Base-by-base conservation (phyloP, 1,140 invertebrate species). In the Ceratina australensis region DNA sequence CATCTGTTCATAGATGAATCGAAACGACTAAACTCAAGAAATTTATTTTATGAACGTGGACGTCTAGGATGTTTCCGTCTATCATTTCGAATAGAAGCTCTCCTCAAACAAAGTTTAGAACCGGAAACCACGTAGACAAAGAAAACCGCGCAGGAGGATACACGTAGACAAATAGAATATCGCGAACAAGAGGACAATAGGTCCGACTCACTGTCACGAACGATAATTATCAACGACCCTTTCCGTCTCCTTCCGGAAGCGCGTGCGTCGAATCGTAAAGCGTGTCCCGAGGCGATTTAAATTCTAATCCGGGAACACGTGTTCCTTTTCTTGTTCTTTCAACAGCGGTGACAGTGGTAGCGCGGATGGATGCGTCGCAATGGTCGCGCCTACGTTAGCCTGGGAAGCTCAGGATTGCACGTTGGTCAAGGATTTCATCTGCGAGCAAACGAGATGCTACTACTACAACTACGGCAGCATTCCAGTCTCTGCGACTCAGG, bases 391-490 rank as follows among this genome's bases (percentile, higher is more conserved):
- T 52, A 94, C 94, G 57, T 94, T 96, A 89, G 93, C 95, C 85
- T 97, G 96, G 96, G 95, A 95, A 90, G 94, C 95, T 18, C 94
- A 96, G 88, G 95, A 97, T 91, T 97, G 96, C 90, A 95, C 94
- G n/a, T 93, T 95, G 82, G 94, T 95, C 80, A 97, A 97, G 93
- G 96, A 97, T 92, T 97, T 97, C 90, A 97, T 97, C 86, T 97
- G 96, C 92, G 96, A 97, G 92, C 96, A 97, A 92, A 97, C 96
- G 73, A 94, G 96, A 89, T 97, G 96, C 93, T 97, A 97, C 93
- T 97, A 97, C 93, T 97, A 96, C 93, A 97, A 97, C 93, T 97
- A 97, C 92, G 96, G 96, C 89, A 96, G 96, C 91, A 96, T 97
- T 93, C 96, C 96, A 89, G 96, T 96, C 88, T 96, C 96, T 88